Base-by-base conservation (phyloP, 2,113 vertebrate genomes). In the Ursus arctos region DNA sequence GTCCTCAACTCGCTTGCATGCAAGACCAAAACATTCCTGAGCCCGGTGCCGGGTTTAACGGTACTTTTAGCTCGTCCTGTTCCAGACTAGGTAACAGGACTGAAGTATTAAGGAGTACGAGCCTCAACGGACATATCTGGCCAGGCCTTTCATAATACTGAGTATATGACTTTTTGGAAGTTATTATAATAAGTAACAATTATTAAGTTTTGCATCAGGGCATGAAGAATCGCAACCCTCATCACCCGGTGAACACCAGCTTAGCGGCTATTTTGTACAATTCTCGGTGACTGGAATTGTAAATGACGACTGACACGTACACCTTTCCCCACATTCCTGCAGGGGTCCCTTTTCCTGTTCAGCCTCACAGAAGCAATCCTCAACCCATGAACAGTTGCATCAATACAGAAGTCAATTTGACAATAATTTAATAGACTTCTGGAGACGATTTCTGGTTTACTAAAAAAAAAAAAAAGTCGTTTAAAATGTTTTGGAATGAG, bases 391-490 rank as follows among this genome's bases (percentile, higher is more conserved):
- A 67, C 82, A 91, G 15, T 79, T 69, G 59, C 53, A 95, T 18
- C 57, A 82, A 59, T 53, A 53, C 40, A 59, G 6, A 94, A 53
- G 51, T 88, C 83, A 47, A 22, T 40, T 81, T 89, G 74, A 94
- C 76, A 77, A 49, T 57, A 51, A 93, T 51, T 85, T 63, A 65
- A 36, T 21, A 55, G 36, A 93, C 93, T 90, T 67, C 26, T 51
- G 40, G 40, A 57, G 81, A 59, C 55, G 90, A 71, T 74, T 83
- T 89, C 40, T 88, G 85, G 90, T 31, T 77, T 88, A 89, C 16
- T 76, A 2, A 47, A 28, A 76, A 79, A 53, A 74, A 61, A 91
- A 33, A 83, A 57, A 36, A 7, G 4, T 63, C 12, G 86, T 76
- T 77, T 13, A 72, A 94, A 65, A 47, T 92, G 40, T n/a, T 87